phyloP scores from a whole-genome alignment of 1,140 invertebrate genomes.

The Aphis craccivora region DNA sequence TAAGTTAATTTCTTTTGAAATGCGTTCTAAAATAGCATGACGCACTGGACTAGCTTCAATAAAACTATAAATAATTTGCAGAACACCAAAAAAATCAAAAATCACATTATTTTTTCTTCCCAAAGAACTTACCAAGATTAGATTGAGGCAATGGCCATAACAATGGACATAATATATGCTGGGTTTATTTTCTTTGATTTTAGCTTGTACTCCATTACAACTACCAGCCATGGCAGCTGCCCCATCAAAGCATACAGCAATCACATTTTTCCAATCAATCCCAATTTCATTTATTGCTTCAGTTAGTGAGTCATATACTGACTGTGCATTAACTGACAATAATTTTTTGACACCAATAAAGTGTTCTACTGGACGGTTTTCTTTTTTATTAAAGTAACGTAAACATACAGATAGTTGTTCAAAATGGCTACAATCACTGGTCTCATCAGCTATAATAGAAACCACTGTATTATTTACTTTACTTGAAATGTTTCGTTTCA shows the following conservation, averaged over 20 bases:
- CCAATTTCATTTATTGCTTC: not conserved
- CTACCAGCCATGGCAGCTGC: slow-evolving; percentile 47
- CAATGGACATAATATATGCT: slow-evolving; percentile 48
- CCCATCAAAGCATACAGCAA: slow-evolving; percentile 52
- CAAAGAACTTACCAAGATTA: not conserved
- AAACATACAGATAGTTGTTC: slow-evolving; percentile 44
- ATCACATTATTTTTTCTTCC: not conserved
- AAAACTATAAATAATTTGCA: slow-evolving; percentile 17
- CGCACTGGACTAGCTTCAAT: slow-evolving; percentile 1
- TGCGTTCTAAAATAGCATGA: not conserved
- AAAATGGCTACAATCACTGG: slow-evolving; percentile 28
- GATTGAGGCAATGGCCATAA: slow-evolving; percentile 49
- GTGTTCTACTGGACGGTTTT: not conserved
- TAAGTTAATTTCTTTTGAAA: slow-evolving; percentile 20
- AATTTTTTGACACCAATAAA: slow-evolving; percentile 40
- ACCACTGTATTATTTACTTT: not conserved
- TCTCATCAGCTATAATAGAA: slow-evolving; percentile 49
- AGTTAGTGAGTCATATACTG: not conserved
- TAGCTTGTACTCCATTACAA: slow-evolving; percentile 26
- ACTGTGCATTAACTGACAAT: not conserved
- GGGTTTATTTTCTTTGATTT: slow-evolving; percentile 22
- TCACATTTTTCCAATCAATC: not conserved
- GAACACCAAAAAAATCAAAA: slow-evolving; percentile 12
- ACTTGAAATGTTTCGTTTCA: not conserved
- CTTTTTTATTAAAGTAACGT: slow-evolving; percentile 29